phyloP scores from a whole-genome alignment of 1,140 invertebrate species.

The Phthorimaea operculella region DNA sequence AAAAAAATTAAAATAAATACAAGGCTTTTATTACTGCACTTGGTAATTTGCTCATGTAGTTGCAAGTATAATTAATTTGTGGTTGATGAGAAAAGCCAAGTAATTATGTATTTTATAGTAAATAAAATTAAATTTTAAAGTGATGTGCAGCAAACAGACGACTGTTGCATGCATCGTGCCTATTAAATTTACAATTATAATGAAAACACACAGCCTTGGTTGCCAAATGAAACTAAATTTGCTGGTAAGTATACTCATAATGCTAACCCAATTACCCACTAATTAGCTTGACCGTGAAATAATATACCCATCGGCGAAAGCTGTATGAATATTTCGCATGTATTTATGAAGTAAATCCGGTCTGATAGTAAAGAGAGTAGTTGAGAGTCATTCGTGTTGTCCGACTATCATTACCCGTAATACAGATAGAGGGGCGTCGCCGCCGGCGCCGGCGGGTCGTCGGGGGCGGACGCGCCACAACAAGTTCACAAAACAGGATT shows the following conservation, averaged over 20 bases:
- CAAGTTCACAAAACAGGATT: conserved; percentile 45
- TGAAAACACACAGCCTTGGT: background rate
- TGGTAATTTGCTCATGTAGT: too few species aligned
- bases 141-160: background rate
- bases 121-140: too few species aligned
- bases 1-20: too few species aligned
- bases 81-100: too few species aligned
- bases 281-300: background rate
- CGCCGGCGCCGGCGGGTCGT: conserved; percentile 25
- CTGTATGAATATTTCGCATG: too few species aligned
- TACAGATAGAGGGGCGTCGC: conserved; percentile 42
- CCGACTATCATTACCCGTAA: background rate
- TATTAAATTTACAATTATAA: background rate
- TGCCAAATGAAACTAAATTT: background rate
- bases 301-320: background rate
- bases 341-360: too few species aligned
- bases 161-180: background rate
- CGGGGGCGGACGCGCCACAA: conserved; percentile 31
- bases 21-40: too few species aligned
- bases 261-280: background rate
- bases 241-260: background rate
- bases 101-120: too few species aligned
- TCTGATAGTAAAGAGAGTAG: too few species aligned
- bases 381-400: too few species aligned
- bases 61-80: too few species aligned